A percentile compares a stretch with the other conserved stretches of the same genome.
Conservation (phyloP, 2,888 invertebrate genomes). For the Lasioglossum lativentre region DNA sequence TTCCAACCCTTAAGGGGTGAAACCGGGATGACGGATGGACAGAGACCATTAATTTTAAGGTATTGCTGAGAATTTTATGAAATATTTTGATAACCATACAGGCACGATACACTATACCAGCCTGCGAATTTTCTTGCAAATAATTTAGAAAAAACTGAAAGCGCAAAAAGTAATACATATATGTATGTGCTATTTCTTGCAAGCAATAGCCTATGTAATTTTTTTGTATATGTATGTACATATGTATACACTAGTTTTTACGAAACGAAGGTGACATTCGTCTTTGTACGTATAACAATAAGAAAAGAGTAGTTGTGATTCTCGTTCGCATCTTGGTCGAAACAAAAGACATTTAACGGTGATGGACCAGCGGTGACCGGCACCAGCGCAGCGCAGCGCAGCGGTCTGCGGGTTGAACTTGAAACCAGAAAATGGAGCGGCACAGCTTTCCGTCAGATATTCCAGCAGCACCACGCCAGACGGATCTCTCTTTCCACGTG, state of each 20-base stretch:
- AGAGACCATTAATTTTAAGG: background rate
- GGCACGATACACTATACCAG: too few relatives aligned
- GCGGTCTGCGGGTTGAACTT: conserved; percentile 2
- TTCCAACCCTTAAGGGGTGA: background rate
- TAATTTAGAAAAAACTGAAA: too few relatives aligned
- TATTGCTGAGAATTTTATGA: background rate
- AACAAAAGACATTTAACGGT: background rate
- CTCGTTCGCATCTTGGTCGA: background rate
- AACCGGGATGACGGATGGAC: background rate
- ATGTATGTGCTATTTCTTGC: too few relatives aligned
- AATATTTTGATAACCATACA: too few relatives aligned
- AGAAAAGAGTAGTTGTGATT: background rate
- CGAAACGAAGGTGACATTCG: too few relatives aligned
- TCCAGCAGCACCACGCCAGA: background rate
- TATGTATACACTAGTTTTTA: too few relatives aligned
- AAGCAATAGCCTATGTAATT: too few relatives aligned
- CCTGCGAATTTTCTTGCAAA: too few relatives aligned
- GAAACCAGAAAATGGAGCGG: background rate
- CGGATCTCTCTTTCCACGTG: background rate
- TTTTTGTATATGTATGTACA: too few relatives aligned
- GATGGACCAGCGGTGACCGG: background rate
- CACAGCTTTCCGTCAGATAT: background rate
- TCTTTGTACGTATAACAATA: background rate
- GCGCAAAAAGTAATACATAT: too few relatives aligned
- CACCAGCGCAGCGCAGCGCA: too few relatives aligned